A percentile compares a stretch with the other conserved stretches of the same genome.
Conservation (phyloP, 2,113 vertebrate genomes). For the Rhinopomastus cyanomelas region DNA sequence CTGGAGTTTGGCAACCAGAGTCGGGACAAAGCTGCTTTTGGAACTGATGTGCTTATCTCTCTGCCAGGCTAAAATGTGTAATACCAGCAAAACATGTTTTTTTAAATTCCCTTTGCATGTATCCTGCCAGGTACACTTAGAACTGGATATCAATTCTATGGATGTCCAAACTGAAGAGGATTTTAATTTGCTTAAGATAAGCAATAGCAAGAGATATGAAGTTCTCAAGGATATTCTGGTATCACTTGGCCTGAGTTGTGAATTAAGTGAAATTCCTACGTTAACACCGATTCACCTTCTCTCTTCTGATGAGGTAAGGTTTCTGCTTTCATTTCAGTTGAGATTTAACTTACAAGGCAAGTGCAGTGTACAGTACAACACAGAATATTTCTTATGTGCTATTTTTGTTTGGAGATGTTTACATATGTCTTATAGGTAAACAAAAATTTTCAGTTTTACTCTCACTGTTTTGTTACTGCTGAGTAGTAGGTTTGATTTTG, state of each 20-base stretch:
- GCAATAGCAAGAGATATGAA: constrained; percentile 79
- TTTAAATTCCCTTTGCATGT: background rate
- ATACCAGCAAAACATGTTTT: background rate
- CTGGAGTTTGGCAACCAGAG: background rate
- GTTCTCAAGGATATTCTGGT: constrained; percentile 84
- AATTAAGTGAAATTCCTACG: constrained; percentile 44
- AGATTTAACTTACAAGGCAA: background rate
- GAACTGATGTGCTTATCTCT: background rate
- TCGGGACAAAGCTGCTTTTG: background rate
- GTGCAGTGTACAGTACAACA: background rate
- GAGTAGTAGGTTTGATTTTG: background rate
- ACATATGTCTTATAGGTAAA: accelerated
- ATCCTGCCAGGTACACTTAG: constrained; percentile 81
- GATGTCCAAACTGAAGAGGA: constrained; percentile 54
- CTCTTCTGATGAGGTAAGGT: constrained; percentile 77
- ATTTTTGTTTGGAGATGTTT: background rate
- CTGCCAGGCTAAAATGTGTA: background rate
- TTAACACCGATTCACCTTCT: constrained; percentile 83
- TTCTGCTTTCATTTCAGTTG: background rate
- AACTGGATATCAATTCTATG: constrained; percentile 72
- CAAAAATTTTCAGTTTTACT: background rate
- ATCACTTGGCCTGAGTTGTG: constrained; percentile 84
- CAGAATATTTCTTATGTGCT: background rate
- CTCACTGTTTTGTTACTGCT: background rate
- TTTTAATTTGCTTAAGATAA: constrained; percentile 83